Base-by-base conservation (phyloP, 2,888 invertebrate species). In the Leptopilina syphax region DNA sequence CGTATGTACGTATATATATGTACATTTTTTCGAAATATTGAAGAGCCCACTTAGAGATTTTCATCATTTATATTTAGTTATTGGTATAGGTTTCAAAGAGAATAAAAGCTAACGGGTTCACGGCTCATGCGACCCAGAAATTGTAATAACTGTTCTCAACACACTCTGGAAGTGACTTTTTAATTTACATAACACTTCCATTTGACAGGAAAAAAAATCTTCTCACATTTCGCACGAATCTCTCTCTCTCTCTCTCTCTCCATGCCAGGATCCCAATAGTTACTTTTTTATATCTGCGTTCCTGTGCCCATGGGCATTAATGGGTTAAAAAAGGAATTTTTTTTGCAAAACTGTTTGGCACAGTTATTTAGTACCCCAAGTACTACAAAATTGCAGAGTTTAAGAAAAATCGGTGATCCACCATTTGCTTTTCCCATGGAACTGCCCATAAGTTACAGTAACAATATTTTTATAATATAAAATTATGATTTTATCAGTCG, bases 31-130 rank as follows among this genome's bases (percentile, higher is more conserved):
- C 8, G n/a, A 50, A 54, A 60, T 79, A 77, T 78, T 80, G 76
- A 10, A 12, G 77, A 50, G 44, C 44, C 63, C 47, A 76, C 44
- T 66, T 65, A 78, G 50, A 77, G 77, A 54, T 79, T 77, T 70
- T 68, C 50, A 60, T 70, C 13, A 10, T 67, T 73, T 66, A 50
- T 50, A 50, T 10, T 3, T 50, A 50, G 10, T 3, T 50, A 50
- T 10, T 10, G 50, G 50, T 50, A 50, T 50, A 2, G 50, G 70
- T 77, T 54, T 70, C 44, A 57, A 67, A 78, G 79, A 66, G 73
- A 77, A 78, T 83, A 80, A 82, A 78, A 80, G 24, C 66, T 82
- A 81, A 82, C 81, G 79, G 81, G 57, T 67, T 68, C 63, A 65
- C 63, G n/a, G 47, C 57, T 76, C 68, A 57, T 67, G 41, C 47